A percentile compares a stretch with the other conserved stretches of the same genome.
These are phyloP conservation scores for Megaceryle alcyon DNA, from an alignment of 2,797 vertebrate genomes.

Conservation along the genomic window DNA sequence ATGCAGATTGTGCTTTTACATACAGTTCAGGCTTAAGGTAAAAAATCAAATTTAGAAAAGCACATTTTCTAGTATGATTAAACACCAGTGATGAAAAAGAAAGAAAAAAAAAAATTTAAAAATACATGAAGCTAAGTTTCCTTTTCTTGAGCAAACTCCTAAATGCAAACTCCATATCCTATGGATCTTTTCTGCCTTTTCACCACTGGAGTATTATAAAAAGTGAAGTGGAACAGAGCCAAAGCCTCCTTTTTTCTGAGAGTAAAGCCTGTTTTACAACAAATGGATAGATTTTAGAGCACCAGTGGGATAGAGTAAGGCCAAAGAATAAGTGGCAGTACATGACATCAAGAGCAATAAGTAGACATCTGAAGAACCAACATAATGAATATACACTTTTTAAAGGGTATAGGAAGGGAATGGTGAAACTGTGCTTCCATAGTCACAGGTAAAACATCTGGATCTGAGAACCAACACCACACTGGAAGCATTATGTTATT, in stretches of 20 bases:
- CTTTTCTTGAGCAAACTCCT: neutral
- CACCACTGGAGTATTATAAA: neutral
- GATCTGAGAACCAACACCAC: neutral
- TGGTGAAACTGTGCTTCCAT: neutral
- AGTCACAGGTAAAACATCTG: neutral
- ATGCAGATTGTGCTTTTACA: neutral
- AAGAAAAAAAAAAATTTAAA: neutral
- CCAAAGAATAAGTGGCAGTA: neutral
- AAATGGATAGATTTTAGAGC: slow-evolving; percentile 6
- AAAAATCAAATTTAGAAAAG: neutral
- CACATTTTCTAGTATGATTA: neutral
- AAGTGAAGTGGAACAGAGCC: neutral
- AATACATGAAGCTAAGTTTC: neutral
- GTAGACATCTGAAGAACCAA: neutral
- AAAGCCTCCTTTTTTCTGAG: neutral
- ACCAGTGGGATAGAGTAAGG: neutral
- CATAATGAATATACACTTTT: neutral
- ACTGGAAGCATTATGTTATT: neutral
- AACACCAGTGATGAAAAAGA: neutral
- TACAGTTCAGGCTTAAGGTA: neutral
- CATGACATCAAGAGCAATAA: neutral
- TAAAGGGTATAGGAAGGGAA: neutral
- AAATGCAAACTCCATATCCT: neutral
- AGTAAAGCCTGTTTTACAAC: neutral
- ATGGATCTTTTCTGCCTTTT: neutral